phyloP scores from a whole-genome alignment of 2,113 vertebrate species.

The Hippolais icterina region DNA sequence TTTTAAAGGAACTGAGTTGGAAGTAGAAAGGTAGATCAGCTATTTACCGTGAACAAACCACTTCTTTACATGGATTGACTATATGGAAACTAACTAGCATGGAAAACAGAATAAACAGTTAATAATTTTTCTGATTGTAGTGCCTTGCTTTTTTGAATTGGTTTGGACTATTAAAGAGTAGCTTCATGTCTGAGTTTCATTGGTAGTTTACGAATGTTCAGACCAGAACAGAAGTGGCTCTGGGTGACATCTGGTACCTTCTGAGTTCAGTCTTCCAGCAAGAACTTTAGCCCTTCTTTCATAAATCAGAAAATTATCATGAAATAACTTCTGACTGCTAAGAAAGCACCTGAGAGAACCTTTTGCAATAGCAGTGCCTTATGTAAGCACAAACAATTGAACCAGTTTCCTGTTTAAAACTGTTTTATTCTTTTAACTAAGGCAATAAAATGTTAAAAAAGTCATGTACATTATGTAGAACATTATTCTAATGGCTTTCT shows the following conservation, averaged over 20 bases:
- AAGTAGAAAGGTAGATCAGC: neutral
- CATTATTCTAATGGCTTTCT: neutral
- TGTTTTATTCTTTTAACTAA: neutral
- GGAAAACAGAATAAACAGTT: neutral
- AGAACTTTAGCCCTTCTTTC: neutral
- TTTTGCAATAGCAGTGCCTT: neutral
- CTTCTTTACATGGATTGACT: neutral
- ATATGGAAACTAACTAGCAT: neutral
- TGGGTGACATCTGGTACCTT: neutral
- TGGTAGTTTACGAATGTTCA: neutral
- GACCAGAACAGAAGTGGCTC: neutral
- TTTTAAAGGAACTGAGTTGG: neutral
- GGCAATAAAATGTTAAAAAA: neutral
- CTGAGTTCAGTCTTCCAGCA: neutral
- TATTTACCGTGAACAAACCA: neutral
- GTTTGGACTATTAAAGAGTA: neutral
- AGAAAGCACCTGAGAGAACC: neutral
- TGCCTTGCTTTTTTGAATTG: neutral
- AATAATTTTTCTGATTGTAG: neutral
- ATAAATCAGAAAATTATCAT: neutral
- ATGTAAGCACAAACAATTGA: neutral
- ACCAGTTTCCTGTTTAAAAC: fast-evolving
- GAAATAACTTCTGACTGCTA: neutral
- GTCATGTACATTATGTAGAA: neutral
- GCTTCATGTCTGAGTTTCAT: fast-evolving